Percentiles rank a stretch among this genome's conserved stretches.
Conservation (phyloP, 2,113 vertebrate genomes). For the Paratilapia polleni region DNA sequence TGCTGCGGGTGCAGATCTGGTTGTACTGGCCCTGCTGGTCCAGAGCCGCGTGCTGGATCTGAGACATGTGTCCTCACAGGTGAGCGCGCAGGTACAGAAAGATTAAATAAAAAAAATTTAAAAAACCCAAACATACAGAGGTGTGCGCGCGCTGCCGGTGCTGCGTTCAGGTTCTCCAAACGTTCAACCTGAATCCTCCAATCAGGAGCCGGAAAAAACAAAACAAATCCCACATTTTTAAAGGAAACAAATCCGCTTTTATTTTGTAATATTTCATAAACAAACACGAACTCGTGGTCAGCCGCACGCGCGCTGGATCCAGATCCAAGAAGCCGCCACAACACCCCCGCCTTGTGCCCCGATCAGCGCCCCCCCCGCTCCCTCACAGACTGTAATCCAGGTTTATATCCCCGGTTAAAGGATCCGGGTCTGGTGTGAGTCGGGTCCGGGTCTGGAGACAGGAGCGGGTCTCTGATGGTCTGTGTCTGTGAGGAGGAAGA, state of each 20-base stretch:
- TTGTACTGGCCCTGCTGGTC: conserved; percentile 91
- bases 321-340: background rate
- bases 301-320: conserved; percentile 14
- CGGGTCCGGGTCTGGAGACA: background rate
- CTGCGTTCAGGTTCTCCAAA: background rate
- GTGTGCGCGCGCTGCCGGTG: conserved; percentile 1
- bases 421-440: background rate
- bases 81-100: conserved; percentile 6
- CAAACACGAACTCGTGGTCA: conserved; percentile 39
- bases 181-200: background rate
- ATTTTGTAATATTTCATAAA: conserved; percentile 11
- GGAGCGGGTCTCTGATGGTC: conserved; percentile 3
- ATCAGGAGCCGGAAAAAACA: conserved; percentile 4
- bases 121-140: no score
- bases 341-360: background rate
- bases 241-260: background rate
- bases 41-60: conserved; percentile 88
- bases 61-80: conserved; percentile 55
- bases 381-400: conserved; percentile 8
- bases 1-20: conserved; percentile 90
- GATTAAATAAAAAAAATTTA: background rate
- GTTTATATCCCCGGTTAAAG: background rate
- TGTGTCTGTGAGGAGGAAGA: background rate
- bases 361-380: background rate
- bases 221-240: background rate